Conservation (phyloP, 2,113 vertebrate species). For the Sminthopsis crassicaudata region DNA sequence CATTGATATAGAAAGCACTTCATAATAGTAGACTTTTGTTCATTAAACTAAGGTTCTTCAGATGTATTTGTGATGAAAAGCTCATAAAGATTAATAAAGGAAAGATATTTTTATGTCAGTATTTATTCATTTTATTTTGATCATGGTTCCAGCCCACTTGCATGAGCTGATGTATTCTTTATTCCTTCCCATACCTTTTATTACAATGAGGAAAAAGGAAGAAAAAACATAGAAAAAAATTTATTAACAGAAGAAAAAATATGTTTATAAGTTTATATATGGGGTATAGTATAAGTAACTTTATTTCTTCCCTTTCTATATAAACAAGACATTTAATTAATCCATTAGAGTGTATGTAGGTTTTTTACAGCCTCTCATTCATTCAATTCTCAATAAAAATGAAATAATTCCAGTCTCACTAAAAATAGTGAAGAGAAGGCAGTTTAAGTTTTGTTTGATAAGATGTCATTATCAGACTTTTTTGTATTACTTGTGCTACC, state of each 20-base stretch:
- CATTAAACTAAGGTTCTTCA: slow-evolving; percentile 65
- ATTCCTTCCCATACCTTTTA: slow-evolving; percentile 24
- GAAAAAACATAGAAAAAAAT: slow-evolving; percentile 50
- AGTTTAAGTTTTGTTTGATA: slow-evolving; percentile 48
- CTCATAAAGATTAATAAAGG: slow-evolving; percentile 57
- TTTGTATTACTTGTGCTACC: background rate
- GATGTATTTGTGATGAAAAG: slow-evolving; percentile 64
- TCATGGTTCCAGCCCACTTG: slow-evolving; percentile 18
- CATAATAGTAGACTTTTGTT: slow-evolving; percentile 60
- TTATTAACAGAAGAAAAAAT: slow-evolving; percentile 59
- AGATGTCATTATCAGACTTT: background rate
- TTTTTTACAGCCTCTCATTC: background rate
- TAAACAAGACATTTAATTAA: slow-evolving; percentile 63
- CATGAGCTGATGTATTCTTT: slow-evolving; percentile 44
- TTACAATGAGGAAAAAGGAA: slow-evolving; percentile 36
- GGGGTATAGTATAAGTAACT: slow-evolving; percentile 57
- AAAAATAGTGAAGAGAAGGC: background rate
- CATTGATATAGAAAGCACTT: slow-evolving; percentile 56
- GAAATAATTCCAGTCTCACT: background rate
- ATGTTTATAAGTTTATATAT: too few species aligned
- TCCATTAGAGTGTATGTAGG: background rate
- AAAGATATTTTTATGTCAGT: slow-evolving; percentile 45
- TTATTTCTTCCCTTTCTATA: slow-evolving; percentile 37
- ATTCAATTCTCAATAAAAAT: background rate
- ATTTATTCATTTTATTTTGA: slow-evolving; percentile 73